Evolutionary conservation across 2,113 vertebrate species (phyloP).

Genomic region (Oophaga pumilio): DNA sequence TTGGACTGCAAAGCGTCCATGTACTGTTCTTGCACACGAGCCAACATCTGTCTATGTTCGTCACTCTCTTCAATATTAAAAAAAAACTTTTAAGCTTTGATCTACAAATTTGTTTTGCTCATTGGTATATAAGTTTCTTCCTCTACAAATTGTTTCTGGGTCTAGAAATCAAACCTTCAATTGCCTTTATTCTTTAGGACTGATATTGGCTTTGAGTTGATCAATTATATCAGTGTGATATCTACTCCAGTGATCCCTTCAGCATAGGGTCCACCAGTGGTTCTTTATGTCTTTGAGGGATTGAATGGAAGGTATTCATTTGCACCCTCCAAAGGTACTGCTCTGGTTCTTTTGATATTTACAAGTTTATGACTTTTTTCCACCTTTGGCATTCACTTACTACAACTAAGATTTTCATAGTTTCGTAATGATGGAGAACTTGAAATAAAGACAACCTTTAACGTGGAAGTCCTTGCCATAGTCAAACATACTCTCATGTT

Average conservation of each 20-base stretch:
- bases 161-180: neutral
- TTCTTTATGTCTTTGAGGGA: neutral
- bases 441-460: neutral
- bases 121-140: no score
- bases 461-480: neutral
- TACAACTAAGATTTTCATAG: neutral
- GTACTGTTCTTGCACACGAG: no score
- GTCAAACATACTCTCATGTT: slow-evolving; percentile 23
- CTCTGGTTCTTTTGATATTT: neutral
- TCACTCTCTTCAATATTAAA: no score
- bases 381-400: neutral
- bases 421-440: neutral
- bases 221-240: neutral
- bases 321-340: neutral
- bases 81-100: no score
- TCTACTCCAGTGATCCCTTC: neutral
- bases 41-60: no score
- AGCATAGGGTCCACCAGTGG: neutral
- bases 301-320: neutral
- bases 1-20: no score
- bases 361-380: neutral
- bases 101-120: no score
- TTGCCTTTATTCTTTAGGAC: neutral
- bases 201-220: neutral
- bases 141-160: neutral